A percentile compares a stretch with the other conserved stretches of the same genome.
phyloP scores from a whole-genome alignment of 2,113 vertebrate species.

The Ictidomys tridecemlineatus region DNA sequence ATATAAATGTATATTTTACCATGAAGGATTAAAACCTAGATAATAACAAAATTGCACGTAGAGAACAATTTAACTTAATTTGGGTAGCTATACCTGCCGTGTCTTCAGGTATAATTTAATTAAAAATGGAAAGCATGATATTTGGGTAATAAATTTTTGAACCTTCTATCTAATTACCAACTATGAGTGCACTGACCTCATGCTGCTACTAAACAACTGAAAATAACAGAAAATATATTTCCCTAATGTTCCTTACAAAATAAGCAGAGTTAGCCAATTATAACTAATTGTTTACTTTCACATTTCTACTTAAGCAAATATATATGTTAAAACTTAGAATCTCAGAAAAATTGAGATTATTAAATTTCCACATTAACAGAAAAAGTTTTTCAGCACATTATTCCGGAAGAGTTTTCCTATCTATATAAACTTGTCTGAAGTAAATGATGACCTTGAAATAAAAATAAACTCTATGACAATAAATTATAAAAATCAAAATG shows the following conservation, averaged over 20 bases:
- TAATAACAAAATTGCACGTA: slow-evolving; percentile 81
- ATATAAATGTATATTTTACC: slow-evolving; percentile 56
- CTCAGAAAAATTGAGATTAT: slow-evolving; percentile 10
- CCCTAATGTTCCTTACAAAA: slow-evolving; percentile 45
- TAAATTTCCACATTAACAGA: background rate
- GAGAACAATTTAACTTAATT: slow-evolving; percentile 84
- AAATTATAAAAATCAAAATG: background rate
- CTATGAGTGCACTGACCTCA: slow-evolving; percentile 81
- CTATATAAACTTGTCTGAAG: background rate
- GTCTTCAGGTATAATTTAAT: slow-evolving; percentile 85
- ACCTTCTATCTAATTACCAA: slow-evolving; percentile 78
- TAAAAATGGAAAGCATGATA: slow-evolving; percentile 84
- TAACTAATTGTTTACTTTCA: slow-evolving; percentile 50
- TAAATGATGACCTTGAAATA: background rate
- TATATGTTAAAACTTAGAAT: slow-evolving; percentile 13
- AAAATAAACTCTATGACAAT: background rate
- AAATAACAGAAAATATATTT: slow-evolving; percentile 80
- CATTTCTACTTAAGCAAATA: slow-evolving; percentile 35
- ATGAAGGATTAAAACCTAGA: slow-evolving; percentile 79
- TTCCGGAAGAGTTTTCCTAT: background rate
- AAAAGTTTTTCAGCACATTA: background rate
- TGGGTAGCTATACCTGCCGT: slow-evolving; percentile 79
- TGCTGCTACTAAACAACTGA: slow-evolving; percentile 75
- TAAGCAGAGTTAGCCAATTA: slow-evolving; percentile 49
- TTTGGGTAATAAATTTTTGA: slow-evolving; percentile 84